Conservation (phyloP, 2,888 invertebrate species). For the Tenthredo amoena region DNA sequence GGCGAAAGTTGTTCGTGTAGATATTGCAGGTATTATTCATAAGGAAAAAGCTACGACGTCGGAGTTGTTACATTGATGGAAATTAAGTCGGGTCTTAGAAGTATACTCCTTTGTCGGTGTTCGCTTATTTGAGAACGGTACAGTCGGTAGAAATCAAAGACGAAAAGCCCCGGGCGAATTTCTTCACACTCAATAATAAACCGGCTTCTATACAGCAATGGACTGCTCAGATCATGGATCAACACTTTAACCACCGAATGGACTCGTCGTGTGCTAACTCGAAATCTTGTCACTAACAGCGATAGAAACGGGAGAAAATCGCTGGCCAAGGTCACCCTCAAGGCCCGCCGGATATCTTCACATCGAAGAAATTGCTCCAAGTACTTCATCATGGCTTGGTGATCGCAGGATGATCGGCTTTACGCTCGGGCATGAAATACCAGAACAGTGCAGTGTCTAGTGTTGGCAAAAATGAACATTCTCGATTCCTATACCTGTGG, state of each 20-base stretch:
- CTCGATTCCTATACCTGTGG: neutral
- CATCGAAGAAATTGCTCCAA: neutral
- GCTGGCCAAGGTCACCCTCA: slow-evolving; percentile 28
- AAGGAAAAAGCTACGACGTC: neutral
- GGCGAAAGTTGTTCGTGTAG: neutral
- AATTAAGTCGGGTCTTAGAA: neutral
- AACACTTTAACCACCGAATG: neutral
- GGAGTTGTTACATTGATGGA: neutral
- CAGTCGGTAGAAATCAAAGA: neutral
- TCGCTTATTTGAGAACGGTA: neutral
- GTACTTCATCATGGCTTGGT: neutral
- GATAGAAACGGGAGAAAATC: neutral
- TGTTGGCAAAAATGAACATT: neutral
- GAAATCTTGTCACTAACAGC: neutral
- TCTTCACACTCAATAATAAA: neutral
- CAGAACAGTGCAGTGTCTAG: neutral
- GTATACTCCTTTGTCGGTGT: neutral
- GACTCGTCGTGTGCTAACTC: neutral
- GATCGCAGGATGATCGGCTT: neutral
- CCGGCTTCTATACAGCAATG: neutral
- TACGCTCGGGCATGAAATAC: neutral
- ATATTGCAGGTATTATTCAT: neutral
- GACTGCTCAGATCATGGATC: neutral
- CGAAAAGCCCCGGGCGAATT: neutral
- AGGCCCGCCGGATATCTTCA: neutral